Percentiles rank a stretch among this genome's conserved stretches.
Evolutionary conservation across 37 sponge, comb jelly and placozoan genomes (phyloP).

Genomic region (Bolinopsis microptera): DNA sequence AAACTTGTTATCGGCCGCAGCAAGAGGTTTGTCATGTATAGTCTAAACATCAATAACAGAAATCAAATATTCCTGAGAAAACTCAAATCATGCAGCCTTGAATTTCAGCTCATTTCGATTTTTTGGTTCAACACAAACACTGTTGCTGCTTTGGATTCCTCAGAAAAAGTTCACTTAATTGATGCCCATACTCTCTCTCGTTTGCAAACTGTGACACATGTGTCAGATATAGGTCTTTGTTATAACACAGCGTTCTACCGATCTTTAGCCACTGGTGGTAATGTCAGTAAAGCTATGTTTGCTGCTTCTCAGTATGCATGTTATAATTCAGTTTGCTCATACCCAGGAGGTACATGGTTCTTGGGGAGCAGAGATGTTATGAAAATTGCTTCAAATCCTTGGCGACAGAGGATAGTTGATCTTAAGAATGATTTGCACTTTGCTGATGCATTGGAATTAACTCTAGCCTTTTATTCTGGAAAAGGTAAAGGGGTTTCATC

Average conservation of each 20-base stretch:
- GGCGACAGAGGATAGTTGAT: slow-evolving; percentile 47
- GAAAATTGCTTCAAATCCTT: slow-evolving; percentile 49
- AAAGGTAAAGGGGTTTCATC: slow-evolving; percentile 57
- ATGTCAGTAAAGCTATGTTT: slow-evolving; percentile 56
- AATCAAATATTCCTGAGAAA: slow-evolving; percentile 28
- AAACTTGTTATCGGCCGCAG: slow-evolving; percentile 28
- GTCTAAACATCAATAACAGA: background rate
- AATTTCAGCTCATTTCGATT: slow-evolving; percentile 39
- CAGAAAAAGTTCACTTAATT: slow-evolving; percentile 34
- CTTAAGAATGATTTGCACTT: slow-evolving; percentile 23
- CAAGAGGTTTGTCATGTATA: slow-evolving; percentile 53
- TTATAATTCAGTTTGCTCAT: slow-evolving; percentile 1
- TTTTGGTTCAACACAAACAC: slow-evolving; percentile 64
- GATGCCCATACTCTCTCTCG: background rate
- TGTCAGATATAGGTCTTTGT: slow-evolving; percentile 45
- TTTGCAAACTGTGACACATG: slow-evolving; percentile 34
- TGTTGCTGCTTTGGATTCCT: background rate
- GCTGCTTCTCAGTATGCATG: slow-evolving; percentile 63
- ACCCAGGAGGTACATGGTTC: slow-evolving; percentile 54
- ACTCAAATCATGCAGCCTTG: slow-evolving; percentile 43
- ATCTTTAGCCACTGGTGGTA: slow-evolving; percentile 35
- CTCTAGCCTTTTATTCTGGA: slow-evolving; percentile 6
- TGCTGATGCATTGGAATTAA: slow-evolving; percentile 20
- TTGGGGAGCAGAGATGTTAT: slow-evolving; percentile 18
- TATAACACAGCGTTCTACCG: slow-evolving; percentile 54